These are phyloP conservation scores for Tachystola acroxantha DNA, from an alignment of 2,888 invertebrate genomes.

Conservation along the genomic window DNA sequence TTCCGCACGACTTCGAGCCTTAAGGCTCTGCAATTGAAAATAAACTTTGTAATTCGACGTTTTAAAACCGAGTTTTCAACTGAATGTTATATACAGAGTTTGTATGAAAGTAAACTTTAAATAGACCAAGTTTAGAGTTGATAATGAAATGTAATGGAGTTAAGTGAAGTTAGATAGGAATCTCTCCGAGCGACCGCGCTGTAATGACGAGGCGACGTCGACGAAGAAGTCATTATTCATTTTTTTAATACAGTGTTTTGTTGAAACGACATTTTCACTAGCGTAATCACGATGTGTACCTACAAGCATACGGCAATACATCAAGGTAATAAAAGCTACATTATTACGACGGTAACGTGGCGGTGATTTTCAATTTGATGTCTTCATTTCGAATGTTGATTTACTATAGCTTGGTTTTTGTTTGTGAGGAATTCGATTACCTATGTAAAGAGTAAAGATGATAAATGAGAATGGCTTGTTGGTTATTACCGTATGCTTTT, in stretches of 20 bases:
- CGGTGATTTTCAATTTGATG: conserved; percentile 73
- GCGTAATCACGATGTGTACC: conserved; percentile 71
- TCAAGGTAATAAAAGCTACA: conserved; percentile 64
- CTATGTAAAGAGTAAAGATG: background rate
- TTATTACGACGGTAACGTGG: conserved; percentile 50
- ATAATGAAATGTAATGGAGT: conserved; percentile 26
- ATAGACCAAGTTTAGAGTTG: conserved; percentile 8
- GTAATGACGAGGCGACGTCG: conserved; percentile 64
- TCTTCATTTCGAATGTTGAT: conserved; percentile 40
- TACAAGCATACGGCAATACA: conserved; percentile 58
- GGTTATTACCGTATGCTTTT: too few species aligned
- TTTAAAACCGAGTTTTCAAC: conserved; percentile 40
- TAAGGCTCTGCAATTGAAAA: conserved; percentile 24
- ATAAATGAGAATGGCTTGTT: background rate
- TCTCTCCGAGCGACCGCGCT: conserved; percentile 52
- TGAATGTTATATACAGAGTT: conserved; percentile 11
- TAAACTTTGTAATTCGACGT: conserved; percentile 25
- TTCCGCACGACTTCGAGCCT: conserved; percentile 3
- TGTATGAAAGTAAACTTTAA: conserved; percentile 26
- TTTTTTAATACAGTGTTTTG: conserved; percentile 76
- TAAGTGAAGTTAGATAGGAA: conserved; percentile 53
- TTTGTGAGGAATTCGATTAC: background rate
- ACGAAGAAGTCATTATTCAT: conserved; percentile 76
- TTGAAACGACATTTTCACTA: conserved; percentile 77
- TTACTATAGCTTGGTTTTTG: conserved; percentile 1